These are phyloP conservation scores for Scytalopus superciliaris DNA, from an alignment of 2,113 vertebrate genomes.

Conservation along the genomic window DNA sequence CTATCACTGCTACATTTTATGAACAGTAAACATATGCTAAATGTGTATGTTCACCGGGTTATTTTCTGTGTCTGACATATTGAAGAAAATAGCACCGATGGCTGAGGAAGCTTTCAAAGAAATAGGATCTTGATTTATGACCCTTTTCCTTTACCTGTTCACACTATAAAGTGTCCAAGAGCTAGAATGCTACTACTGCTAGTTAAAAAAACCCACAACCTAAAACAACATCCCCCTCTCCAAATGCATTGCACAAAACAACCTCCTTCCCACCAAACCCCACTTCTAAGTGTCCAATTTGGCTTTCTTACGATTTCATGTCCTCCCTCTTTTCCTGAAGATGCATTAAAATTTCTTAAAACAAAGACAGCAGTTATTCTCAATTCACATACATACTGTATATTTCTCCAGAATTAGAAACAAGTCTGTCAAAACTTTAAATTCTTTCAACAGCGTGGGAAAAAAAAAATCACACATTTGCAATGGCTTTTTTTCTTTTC, in stretches of 20 bases:
- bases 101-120: not conserved
- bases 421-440: not conserved
- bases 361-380: not conserved
- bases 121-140: not conserved
- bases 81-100: not conserved
- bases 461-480: not conserved
- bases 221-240: accelerated
- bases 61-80: not conserved
- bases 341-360: not conserved
- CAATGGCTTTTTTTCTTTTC: not conserved
- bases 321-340: not conserved
- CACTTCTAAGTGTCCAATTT: not conserved
- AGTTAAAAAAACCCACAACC: not conserved
- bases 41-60: not conserved
- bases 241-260: not conserved
- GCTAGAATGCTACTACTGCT: not conserved
- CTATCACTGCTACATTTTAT: not conserved
- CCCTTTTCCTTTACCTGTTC: not conserved
- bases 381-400: not conserved
- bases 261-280: not conserved
- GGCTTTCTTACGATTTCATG: not conserved
- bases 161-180: not conserved
- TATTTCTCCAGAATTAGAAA: not conserved
- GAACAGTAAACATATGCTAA: not conserved
- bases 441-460: not conserved